Base-by-base conservation (phyloP, 1,140 invertebrate species). In the Drosophila ironensis region DNA sequence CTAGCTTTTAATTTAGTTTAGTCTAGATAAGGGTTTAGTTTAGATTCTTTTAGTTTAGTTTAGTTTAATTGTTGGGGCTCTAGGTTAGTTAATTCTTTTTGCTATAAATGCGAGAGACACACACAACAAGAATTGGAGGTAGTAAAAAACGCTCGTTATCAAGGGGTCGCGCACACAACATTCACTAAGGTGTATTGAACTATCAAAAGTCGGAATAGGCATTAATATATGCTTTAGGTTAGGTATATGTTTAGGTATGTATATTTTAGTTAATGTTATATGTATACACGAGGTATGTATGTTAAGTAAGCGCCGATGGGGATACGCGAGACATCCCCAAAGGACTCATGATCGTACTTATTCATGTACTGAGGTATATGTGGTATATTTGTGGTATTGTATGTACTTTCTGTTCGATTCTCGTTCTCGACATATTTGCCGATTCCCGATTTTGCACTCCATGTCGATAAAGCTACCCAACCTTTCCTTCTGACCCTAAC, bases 321-420 rank as follows among this genome's bases (percentile, higher is more conserved):
- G 54, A 7, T 37, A 22, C 47, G 6, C 20, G 20, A 5, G 2
- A 17, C 42, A 12, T 40, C 54, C 57, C 47, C 59, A 35, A n/a
- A 16, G n/a, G 6, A 14, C 37, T 20, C 57, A 70, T 22, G 57
- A 53, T 70, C 60, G 74, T 86, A 86, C 80, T 86, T 86, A 86
- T 86, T 60, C 67, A 86, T 86, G 80, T 86, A 86, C 80, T 86
- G 80, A 86, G 80, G 80, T 86, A 86, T 86, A 86, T 86, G 80
- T 86, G 80, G 80, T 86, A 86, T 86, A 86, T 78, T 82, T 82
- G 78, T 82, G 81, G 69, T 66, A 53, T 78, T 84, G 78, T 84
- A 86, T 86, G 80, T 86, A 86, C 80, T 86, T 74, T 71, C 80
- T 77, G 80, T 84, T 78, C 59, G 45, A 44, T 74, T 63, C 63